phyloP scores from a whole-genome alignment of 2,113 vertebrate genomes.

The Felis catus region F.catus_Fca126_mat1.0 CM031414.1:20137501-20138000 shows the following conservation, averaged over 20 bases:
- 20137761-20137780: slow-evolving; percentile 38
- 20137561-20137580: slow-evolving; percentile 19
- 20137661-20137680: slow-evolving; percentile 52
- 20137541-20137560: neutral
- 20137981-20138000: neutral
- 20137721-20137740: slow-evolving; percentile 56
- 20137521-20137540: neutral
- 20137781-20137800: slow-evolving; percentile 47
- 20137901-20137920: neutral
- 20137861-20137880: neutral
- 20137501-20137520: neutral
- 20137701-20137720: neutral
- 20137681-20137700: slow-evolving; percentile 41
- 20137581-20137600: neutral
- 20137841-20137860: neutral
- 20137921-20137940: neutral
- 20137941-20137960: neutral
- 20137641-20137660: slow-evolving; percentile 56
- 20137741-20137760: neutral
- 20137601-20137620: neutral
- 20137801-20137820: neutral
- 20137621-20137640: slow-evolving; percentile 57
- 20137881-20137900: neutral
- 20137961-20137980: neutral
- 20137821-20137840: neutral